Conservation (phyloP, 2,888 invertebrate genomes). For the Torymus auratus region DNA sequence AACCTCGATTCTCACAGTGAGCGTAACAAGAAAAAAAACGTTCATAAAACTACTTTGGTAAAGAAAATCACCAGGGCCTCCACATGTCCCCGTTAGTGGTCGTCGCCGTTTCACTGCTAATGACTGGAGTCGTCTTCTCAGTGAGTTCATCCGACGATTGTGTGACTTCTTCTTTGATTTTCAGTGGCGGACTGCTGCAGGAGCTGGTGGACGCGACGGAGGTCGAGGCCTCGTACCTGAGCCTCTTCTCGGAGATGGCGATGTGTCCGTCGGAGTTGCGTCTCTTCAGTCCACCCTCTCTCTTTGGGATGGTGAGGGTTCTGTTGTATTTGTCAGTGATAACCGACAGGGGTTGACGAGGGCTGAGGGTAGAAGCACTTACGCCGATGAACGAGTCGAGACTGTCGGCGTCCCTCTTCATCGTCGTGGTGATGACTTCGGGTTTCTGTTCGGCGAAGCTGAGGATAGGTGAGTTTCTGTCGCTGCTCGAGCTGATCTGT, state of each 20-base stretch:
- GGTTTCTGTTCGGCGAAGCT: slow-evolving; percentile 63
- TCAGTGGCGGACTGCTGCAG: slow-evolving; percentile 45
- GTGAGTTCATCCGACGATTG: slow-evolving; percentile 65
- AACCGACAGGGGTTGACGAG: slow-evolving; percentile 73
- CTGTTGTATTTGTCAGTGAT: slow-evolving; percentile 74
- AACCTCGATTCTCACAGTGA: neutral
- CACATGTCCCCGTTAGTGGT: slow-evolving; percentile 78
- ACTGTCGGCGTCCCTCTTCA: slow-evolving; percentile 58
- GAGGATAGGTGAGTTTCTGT: slow-evolving; percentile 67
- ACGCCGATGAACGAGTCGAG: slow-evolving; percentile 42
- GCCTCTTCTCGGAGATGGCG: slow-evolving; percentile 71
- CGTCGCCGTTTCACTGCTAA: slow-evolving; percentile 63
- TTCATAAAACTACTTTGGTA: slow-evolving; percentile 31
- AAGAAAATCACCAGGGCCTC: slow-evolving; percentile 78
- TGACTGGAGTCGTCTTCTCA: slow-evolving; percentile 33
- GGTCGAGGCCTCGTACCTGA: slow-evolving; percentile 68
- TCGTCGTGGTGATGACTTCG: slow-evolving; percentile 54
- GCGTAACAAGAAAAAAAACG: slow-evolving; percentile 19
- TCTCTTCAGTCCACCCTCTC: slow-evolving; percentile 68
- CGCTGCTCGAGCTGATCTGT: slow-evolving; percentile 73
- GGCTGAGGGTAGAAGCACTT: slow-evolving; percentile 55
- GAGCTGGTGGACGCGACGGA: slow-evolving; percentile 63
- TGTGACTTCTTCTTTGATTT: slow-evolving; percentile 60
- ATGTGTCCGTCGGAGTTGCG: slow-evolving; percentile 72
- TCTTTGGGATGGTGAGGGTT: slow-evolving; percentile 60